Conservation (phyloP, 2,888 invertebrate genomes). For the Sphaerophoria rueppellii region DNA sequence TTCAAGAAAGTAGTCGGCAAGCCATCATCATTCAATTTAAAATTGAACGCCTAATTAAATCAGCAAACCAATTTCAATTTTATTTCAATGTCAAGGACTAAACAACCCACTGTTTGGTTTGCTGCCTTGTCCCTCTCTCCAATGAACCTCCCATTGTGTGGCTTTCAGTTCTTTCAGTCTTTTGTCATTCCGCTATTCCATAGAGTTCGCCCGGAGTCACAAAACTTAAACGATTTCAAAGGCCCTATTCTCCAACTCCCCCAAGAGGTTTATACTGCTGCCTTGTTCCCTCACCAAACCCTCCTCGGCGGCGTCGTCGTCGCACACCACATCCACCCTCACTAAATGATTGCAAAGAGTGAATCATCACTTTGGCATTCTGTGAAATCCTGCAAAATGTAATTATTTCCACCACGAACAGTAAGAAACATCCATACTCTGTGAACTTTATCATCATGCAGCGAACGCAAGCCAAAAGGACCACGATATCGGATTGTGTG, state of each 20-base stretch:
- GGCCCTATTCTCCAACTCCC: not conserved
- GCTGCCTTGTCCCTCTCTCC: not conserved
- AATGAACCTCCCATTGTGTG: not conserved
- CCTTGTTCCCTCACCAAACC: not conserved
- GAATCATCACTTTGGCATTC: slow-evolving; percentile 32
- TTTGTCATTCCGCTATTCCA: slow-evolving; percentile 40
- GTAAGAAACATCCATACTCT: not conserved
- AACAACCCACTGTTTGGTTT: not conserved
- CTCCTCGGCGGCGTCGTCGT: not conserved
- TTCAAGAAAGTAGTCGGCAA: too few species aligned
- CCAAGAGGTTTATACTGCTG: too few species aligned
- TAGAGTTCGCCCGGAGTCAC: slow-evolving; percentile 29
- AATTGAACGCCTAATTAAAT: not conserved
- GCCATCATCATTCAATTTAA: too few species aligned
- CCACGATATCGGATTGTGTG: slow-evolving; percentile 33
- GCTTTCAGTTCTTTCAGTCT: slow-evolving; percentile 21
- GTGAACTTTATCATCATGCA: not conserved
- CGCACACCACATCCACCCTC: not conserved
- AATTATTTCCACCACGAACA: slow-evolving; percentile 54
- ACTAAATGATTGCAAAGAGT: slow-evolving; percentile 10
- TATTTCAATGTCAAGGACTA: not conserved
- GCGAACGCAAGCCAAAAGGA: not conserved
- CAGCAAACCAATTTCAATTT: not conserved
- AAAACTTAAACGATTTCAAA: slow-evolving; percentile 33
- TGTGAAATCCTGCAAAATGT: slow-evolving; percentile 44